Conservation (phyloP, 2,888 invertebrate species). For the Tetranychus truncatus region DNA sequence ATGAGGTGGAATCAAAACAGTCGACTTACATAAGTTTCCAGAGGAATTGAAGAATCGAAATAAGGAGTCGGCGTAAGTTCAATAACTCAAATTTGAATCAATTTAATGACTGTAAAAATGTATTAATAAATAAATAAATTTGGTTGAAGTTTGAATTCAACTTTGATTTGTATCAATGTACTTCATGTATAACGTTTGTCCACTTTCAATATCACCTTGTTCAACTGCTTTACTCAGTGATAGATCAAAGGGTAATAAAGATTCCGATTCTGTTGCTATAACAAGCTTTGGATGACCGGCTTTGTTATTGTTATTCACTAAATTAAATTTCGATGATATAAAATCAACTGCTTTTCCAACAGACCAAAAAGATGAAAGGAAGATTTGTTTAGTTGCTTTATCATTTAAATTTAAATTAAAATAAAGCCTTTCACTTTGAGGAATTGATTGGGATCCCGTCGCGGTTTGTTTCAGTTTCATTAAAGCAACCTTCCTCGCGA, state of each 20-base stretch:
- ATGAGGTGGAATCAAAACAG: too few relatives aligned
- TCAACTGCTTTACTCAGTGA: background rate
- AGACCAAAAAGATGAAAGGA: conserved; percentile 18
- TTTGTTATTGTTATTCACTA: conserved; percentile 20
- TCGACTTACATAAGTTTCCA: too few relatives aligned
- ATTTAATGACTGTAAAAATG: too few relatives aligned
- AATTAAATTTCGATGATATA: conserved; percentile 14
- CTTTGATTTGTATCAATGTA: background rate
- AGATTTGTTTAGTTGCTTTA: conserved; percentile 8
- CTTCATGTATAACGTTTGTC: background rate
- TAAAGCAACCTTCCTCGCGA: conserved; percentile 18
- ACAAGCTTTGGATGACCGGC: conserved; percentile 15
- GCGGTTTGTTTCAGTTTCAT: conserved; percentile 21
- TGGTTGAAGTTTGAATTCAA: background rate
- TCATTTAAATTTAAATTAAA: conserved; percentile 16
- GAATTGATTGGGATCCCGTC: conserved; percentile 16
- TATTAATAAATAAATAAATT: too few relatives aligned
- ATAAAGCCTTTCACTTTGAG: conserved; percentile 19
- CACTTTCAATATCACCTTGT: background rate
- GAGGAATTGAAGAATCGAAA: too few relatives aligned
- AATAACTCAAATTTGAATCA: too few relatives aligned
- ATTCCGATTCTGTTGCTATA: background rate
- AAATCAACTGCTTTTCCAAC: conserved; percentile 20
- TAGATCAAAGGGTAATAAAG: background rate
- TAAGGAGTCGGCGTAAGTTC: too few relatives aligned